These are phyloP conservation scores for Corvus hawaiiensis DNA, from an alignment of 2,113 vertebrate genomes.

Conservation along the genomic window DNA sequence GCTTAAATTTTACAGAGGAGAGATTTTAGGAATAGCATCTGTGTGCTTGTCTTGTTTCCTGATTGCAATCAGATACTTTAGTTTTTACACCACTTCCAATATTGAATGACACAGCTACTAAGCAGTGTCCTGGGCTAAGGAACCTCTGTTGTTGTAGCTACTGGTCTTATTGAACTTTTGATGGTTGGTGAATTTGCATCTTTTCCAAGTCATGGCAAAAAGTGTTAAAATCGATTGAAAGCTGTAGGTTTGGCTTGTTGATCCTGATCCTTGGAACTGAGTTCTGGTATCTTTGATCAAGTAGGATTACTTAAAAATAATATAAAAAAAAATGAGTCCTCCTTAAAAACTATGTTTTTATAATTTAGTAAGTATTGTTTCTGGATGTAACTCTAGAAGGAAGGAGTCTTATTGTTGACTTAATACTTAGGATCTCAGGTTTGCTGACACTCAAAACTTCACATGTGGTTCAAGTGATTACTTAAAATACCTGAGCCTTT, in stretches of 20 bases:
- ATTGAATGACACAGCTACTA: neutral
- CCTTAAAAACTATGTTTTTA: neutral
- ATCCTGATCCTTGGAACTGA: neutral
- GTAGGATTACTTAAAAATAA: neutral
- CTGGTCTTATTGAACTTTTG: neutral
- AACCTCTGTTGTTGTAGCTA: neutral
- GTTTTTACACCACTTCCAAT: neutral
- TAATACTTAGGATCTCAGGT: neutral
- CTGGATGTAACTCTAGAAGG: neutral
- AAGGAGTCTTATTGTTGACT: neutral
- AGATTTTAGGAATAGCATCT: neutral
- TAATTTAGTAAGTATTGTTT: neutral
- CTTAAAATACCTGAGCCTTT: neutral
- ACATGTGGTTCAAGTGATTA: rapidly evolving
- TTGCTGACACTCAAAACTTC: neutral
- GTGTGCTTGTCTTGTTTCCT: neutral
- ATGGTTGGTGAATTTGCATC: neutral
- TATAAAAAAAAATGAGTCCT: neutral
- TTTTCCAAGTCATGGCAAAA: neutral
- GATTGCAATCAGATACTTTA: neutral
- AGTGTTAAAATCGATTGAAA: neutral
- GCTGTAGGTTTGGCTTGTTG: neutral
- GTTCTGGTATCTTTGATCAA: neutral
- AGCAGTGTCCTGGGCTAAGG: neutral
- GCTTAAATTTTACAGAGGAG: neutral